Base-by-base conservation (phyloP, 37 sponge, comb jelly and placozoan species). In the Halichondria panicea region DNA sequence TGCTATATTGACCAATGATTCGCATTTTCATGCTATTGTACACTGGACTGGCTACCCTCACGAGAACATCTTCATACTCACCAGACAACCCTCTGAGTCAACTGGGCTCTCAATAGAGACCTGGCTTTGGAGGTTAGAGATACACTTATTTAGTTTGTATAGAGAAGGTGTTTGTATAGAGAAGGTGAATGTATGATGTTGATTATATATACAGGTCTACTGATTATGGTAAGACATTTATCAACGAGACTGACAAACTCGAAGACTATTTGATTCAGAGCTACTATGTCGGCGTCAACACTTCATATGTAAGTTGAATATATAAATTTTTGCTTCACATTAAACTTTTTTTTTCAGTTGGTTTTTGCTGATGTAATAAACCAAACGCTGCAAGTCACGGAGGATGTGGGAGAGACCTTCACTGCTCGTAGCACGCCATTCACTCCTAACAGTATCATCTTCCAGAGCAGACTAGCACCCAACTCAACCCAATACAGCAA, bases 201-300 rank as follows among this genome's bases (percentile, higher is more conserved):
- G n/a, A n/a, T n/a, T n/a, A n/a, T n/a, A n/a, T n/a, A n/a, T n/a
- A n/a, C 46, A 87, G 88, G 43, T 87, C 88, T 43, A 76, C 61
- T 27, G 88, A 87, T 56, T 81, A 87, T 81, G 88, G 88, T 24
- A 52, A 44, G 33, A 76, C 77, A 11, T 81, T 87, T 67, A 30
- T 4, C 0, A 81, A 87, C 34, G 82, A 81, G 40, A 81, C 72
- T 12, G 24, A 57, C 42, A 71, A 81, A 39, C 66, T 70, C 46
- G n/a, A n/a, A n/a, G n/a, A n/a, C n/a, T n/a, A n/a, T n/a, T 41
- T 74, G 56, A 38, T 76, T 4, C 42, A 58, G 53, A 77, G 72
- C 78, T 70, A 62, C 63, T 69, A 52, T 46, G 34, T 77, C 66
- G 61, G 71, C 72, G 48, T 72, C 27, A 27, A 31, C 30, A 42